A percentile compares a stretch with the other conserved stretches of the same genome.
Evolutionary conservation across 2,888 invertebrate genomes (phyloP).

Genomic region (Acanthosepion pharaonis): DNA sequence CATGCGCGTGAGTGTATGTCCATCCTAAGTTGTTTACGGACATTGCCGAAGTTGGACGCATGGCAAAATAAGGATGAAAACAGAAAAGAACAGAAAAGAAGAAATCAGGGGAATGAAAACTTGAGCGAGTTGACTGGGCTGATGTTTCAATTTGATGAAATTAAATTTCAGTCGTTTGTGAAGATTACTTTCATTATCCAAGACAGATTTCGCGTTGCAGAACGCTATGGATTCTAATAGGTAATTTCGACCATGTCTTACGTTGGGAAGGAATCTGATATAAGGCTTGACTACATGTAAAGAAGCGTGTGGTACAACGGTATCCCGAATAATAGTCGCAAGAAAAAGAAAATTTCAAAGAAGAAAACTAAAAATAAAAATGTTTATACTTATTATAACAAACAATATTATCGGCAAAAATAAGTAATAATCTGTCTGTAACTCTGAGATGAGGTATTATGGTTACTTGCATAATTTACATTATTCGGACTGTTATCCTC

Average conservation of each 20-base stretch:
- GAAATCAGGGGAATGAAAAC: too few species aligned
- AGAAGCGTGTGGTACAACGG: neutral
- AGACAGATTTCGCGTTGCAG: neutral
- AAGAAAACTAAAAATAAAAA: too few species aligned
- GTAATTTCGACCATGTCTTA: neutral
- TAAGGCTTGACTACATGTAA: neutral
- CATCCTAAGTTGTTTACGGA: neutral
- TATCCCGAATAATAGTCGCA: too few species aligned
- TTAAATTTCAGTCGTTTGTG: neutral
- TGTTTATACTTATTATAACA: too few species aligned
- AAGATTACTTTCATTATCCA: neutral
- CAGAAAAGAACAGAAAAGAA: neutral
- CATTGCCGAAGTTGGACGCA: neutral
- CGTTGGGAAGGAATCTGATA: neutral
- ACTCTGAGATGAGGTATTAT: too few species aligned
- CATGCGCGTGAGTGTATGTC: too few species aligned
- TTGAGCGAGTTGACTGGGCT: neutral
- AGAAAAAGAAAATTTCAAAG: too few species aligned
- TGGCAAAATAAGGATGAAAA: neutral
- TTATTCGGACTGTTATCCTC: too few species aligned
- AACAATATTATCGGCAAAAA: too few species aligned
- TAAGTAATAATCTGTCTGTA: too few species aligned
- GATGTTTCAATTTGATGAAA: conserved; percentile 24
- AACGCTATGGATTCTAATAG: neutral
- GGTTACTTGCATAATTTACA: too few species aligned